Base-by-base conservation (phyloP, 2,888 invertebrate genomes). In the Furcula furcula region DNA sequence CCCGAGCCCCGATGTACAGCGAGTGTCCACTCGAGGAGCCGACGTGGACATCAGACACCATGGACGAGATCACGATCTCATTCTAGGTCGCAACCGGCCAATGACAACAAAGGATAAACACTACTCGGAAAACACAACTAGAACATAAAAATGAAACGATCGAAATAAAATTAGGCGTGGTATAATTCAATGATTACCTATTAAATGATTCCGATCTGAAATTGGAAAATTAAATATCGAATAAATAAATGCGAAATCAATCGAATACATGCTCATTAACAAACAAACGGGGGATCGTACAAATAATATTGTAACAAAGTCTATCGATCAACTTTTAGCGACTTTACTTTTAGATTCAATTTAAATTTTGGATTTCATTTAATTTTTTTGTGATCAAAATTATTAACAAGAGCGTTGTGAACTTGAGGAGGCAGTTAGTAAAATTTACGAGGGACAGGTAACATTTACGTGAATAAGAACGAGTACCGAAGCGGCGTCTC, bases 191-290 rank as follows among this genome's bases (percentile, higher is more conserved):
- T 76, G 78, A 76, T 89, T 89, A 89, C 89, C 89, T 86, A 88
- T 77, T 82, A 85, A 83, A 88, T 89, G 89, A 88, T 84, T 88
- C 89, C 89, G 89, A 89, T 89, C 89, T 89, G 89, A 88, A 89
- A 89, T 77, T 85, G 83, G 83, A 84, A 87, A 88, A 74, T 65
- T 50, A n/a, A n/a, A n/a, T n/a, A 61, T 64, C 57, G 78, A 83
- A 82, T 85, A 67, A 84, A 84, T 83, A 72, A 64, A 59, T 56
- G 68, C 53, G 64, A 53, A 55, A 37, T 33, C 51, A 71, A 65
- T 52, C 58, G 29, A 65, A 66, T 42, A 37, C 73, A 74, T 75
- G 78, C 71, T 58, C 55, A 40, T 58, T 46, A 46, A 39, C 39
- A 63, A 63, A 55, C 46, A 31, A 61, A 53, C 43, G 40, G 40